A percentile compares a stretch with the other conserved stretches of the same genome.
Conservation (phyloP, 2,797 vertebrate species). For the Rhadinocentrus ornatus region DNA sequence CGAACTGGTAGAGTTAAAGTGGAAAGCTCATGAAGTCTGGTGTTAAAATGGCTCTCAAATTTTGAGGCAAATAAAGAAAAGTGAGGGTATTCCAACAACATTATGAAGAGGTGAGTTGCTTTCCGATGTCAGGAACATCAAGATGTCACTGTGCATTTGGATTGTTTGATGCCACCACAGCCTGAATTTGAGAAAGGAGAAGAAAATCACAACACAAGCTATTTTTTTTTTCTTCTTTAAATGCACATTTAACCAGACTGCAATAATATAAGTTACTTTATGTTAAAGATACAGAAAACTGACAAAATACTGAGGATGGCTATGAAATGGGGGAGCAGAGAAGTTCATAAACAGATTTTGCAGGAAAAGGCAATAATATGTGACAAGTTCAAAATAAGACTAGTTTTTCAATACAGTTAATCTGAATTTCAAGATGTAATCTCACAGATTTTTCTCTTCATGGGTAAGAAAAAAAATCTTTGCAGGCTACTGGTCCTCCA, state of each 20-base stretch:
- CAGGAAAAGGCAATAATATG: neutral
- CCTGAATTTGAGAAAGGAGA: constrained; percentile 13
- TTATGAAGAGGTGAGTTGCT: constrained; percentile 25
- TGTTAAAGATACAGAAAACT: neutral
- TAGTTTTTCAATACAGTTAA: neutral
- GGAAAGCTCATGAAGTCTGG: constrained; percentile 37
- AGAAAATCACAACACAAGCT: constrained; percentile 1
- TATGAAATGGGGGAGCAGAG: neutral
- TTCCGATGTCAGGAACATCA: constrained; percentile 27
- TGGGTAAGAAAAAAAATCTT: neutral
- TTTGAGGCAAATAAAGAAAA: constrained; percentile 3
- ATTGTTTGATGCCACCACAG: constrained; percentile 20
- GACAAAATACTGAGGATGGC: neutral
- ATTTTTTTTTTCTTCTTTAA: neutral
- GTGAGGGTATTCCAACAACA: constrained; percentile 22
- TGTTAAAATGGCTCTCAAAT: constrained; percentile 64
- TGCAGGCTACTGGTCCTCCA: neutral
- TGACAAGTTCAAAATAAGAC: neutral
- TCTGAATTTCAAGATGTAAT: neutral
- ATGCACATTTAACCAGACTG: neutral
- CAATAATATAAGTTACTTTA: neutral
- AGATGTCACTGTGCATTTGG: constrained; percentile 28
- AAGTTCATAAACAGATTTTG: neutral
- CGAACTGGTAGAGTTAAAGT: constrained; percentile 26
- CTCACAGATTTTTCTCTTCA: neutral